Evolutionary conservation across 2,888 invertebrate species (phyloP).

Genomic region (Hypolimnas misippus): DNA sequence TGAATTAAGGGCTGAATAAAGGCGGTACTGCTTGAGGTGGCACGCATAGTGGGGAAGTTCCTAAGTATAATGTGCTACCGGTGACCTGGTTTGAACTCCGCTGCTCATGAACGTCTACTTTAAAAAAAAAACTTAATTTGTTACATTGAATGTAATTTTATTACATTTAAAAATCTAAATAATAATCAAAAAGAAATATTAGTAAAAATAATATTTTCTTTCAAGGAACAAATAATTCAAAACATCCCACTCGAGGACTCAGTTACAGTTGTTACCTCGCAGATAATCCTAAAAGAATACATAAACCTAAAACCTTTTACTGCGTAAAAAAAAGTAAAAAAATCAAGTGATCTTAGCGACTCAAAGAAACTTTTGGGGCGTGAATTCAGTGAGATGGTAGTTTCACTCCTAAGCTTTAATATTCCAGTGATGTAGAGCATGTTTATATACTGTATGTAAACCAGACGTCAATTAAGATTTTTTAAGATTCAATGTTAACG

Average conservation of each 20-base stretch:
- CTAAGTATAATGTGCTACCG: too few species aligned
- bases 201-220: neutral
- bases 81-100: too few species aligned
- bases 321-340: neutral
- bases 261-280: neutral
- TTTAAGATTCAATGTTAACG: too few species aligned
- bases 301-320: neutral
- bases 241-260: neutral
- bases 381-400: conserved; percentile 12
- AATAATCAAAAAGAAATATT: too few species aligned
- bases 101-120: too few species aligned
- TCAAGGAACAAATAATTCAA: neutral
- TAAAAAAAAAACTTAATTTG: too few species aligned
- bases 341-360: conserved; percentile 13
- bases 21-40: too few species aligned
- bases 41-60: too few species aligned
- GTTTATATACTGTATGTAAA: neutral
- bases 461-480: neutral
- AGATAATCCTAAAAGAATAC: neutral
- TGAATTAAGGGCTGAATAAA: too few species aligned
- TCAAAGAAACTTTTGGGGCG: conserved; percentile 18
- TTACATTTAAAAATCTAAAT: too few species aligned
- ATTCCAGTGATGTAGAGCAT: conserved; percentile 4
- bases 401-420: conserved; percentile 9
- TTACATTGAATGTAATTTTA: too few species aligned